Evolutionary conservation across 2,113 vertebrate species (phyloP), one percentile per base, ranked within the genome.

Genomic region (Sphyrna mokarran): DNA sequence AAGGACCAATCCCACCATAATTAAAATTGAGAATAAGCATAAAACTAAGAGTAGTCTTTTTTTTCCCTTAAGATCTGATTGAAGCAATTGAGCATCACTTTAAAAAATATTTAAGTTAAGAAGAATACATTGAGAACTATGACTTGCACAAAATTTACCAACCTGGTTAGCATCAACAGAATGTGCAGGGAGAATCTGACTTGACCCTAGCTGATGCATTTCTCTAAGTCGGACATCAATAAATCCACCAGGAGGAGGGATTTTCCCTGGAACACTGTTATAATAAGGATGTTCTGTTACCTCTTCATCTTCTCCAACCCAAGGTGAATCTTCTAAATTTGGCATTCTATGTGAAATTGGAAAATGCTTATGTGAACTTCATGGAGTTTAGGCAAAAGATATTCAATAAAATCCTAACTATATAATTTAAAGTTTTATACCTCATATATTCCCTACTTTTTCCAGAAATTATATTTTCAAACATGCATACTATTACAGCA

Each of bases 251-350:
- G 98, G 97, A 0, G 98, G 98, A 0, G 98, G 98, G 96, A 98
- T 98, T 98, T 99, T 99, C 95, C 98, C 98, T 0, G 99, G 98
- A 96, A 99, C 97, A 96, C 98, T 99, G 97, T 99, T 99, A 96
- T 99, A 99, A 96, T 99, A 99, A 0, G 98, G 98, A 96, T 98
- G 98, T 63, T 99, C 99, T 0, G 97, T 95, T 43, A 97, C 93
- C 2, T 98, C 98, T 0, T 98, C 98, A 9, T 99, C 98, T 96
- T 99, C 99, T 96, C 99, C 98, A 0, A 97, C 97, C 99, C 98
- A 99, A 0, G 96, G 96, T 0, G 98, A 97, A 96, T 99, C 99
- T 96, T 99, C 99, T 97, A 99, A 97, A 97, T 98, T 99, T 97
- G 99, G 97, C 97, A 98, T 98, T 97, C 99, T 99, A 96, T 4